Percentiles rank a stretch among this genome's conserved stretches.
phyloP scores from a whole-genome alignment of 1,140 invertebrate species.

The Halesus radiatus region DNA sequence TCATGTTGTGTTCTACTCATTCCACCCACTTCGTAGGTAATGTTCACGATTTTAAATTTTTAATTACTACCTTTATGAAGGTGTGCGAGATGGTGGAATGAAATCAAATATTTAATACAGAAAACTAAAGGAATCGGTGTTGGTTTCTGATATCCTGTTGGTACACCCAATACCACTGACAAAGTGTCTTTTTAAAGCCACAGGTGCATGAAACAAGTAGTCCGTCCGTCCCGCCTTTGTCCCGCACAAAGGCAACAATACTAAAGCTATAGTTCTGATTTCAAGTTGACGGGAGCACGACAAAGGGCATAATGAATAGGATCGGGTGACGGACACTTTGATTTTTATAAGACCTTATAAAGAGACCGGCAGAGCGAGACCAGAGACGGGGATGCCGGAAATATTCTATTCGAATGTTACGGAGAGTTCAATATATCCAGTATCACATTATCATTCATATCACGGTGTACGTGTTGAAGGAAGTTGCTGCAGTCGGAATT shows the following conservation, averaged over 20 bases:
- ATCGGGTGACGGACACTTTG: background rate
- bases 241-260: background rate
- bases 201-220: background rate
- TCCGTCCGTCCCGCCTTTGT: background rate
- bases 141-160: background rate
- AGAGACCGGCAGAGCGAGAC: background rate
- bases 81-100: too few relatives aligned
- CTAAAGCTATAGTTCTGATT: background rate
- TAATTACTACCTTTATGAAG: too few relatives aligned
- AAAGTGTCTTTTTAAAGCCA: background rate
- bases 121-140: background rate
- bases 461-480: too few relatives aligned
- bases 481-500: too few relatives aligned
- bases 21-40: too few relatives aligned
- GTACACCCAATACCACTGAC: background rate
- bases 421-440: too few relatives aligned
- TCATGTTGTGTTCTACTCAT: too few relatives aligned
- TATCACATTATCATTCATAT: too few relatives aligned
- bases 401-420: too few relatives aligned
- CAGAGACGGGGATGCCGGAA: too few relatives aligned
- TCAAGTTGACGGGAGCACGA: constrained; percentile 1
- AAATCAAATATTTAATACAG: too few relatives aligned
- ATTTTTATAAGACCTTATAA: background rate
- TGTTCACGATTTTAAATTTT: too few relatives aligned
- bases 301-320: background rate